These are phyloP conservation scores for Menura novaehollandiae DNA, from an alignment of 2,113 vertebrate species.

Conservation along the genomic window DNA sequence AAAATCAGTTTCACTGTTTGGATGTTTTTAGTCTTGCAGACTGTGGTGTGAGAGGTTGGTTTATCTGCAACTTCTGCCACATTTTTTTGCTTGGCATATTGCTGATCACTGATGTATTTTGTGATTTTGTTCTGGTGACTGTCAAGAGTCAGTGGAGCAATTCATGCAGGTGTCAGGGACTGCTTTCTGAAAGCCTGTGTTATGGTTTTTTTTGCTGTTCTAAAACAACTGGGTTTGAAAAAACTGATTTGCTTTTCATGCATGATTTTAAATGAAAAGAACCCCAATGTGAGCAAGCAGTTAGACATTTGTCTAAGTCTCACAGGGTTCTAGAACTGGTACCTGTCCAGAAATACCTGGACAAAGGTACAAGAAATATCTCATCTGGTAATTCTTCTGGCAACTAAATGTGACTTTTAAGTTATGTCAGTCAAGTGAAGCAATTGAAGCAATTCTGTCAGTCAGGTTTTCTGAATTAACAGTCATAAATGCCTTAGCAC, in stretches of 20 bases:
- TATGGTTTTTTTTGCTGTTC: not conserved
- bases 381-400: not conserved
- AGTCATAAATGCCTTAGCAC: not conserved
- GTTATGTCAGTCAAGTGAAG: not conserved
- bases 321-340: not conserved
- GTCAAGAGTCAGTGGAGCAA: not conserved
- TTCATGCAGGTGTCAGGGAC: not conserved
- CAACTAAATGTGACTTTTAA: not conserved
- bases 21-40: not conserved
- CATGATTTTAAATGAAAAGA: not conserved
- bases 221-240: not conserved
- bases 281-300: fast-evolving
- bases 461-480: not conserved
- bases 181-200: not conserved
- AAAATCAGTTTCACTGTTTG: not conserved
- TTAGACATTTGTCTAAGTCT: not conserved
- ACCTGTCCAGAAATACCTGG: not conserved
- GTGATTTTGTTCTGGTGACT: not conserved
- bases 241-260: not conserved
- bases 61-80: not conserved
- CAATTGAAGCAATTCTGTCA: not conserved
- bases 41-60: not conserved
- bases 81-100: not conserved
- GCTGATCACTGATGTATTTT: not conserved
- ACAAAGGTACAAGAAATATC: not conserved